Evolutionary conservation across 2,888 invertebrate genomes (phyloP).

Genomic region (Nemapogon koenigi): DNA sequence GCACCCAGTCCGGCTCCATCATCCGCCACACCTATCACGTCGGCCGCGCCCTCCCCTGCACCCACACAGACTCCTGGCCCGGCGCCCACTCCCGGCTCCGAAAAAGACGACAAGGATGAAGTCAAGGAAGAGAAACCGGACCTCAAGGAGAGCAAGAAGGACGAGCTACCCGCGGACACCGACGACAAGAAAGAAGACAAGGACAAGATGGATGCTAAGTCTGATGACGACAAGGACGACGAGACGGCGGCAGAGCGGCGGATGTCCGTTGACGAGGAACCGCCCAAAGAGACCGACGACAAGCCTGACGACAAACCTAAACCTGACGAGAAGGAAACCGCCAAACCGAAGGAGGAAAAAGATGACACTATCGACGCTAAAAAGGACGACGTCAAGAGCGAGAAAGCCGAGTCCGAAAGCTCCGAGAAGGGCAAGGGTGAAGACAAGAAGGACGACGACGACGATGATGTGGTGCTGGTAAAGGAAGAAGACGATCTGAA

Average conservation of each 20-base stretch:
- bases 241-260: slow-evolving; percentile 25
- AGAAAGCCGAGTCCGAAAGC: slow-evolving; percentile 47
- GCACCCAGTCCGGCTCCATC: slow-evolving; percentile 78
- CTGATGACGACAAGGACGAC: slow-evolving; percentile 23
- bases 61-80: slow-evolving; percentile 32
- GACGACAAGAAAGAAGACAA: slow-evolving; percentile 22
- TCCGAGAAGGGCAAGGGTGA: slow-evolving; percentile 59
- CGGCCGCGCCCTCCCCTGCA: slow-evolving; percentile 46
- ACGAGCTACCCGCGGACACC: slow-evolving; percentile 23
- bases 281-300: slow-evolving; percentile 37
- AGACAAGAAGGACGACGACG: slow-evolving; percentile 57
- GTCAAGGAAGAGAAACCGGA: slow-evolving; percentile 47
- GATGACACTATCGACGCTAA: slow-evolving; percentile 17
- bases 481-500: slow-evolving; percentile 69
- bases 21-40: slow-evolving; percentile 53
- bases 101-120: slow-evolving; percentile 50
- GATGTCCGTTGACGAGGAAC: slow-evolving; percentile 27
- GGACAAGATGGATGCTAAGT: slow-evolving; percentile 27
- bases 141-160: slow-evolving; percentile 38
- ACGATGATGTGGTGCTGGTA: slow-evolving; percentile 73
- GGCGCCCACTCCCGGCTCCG: slow-evolving; percentile 31
- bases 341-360: slow-evolving; percentile 23
- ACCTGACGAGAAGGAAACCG: slow-evolving; percentile 24
- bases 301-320: slow-evolving; percentile 39
- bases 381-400: slow-evolving; percentile 41